Conservation (phyloP, 2,888 invertebrate species). For the Eulithis testata region DNA sequence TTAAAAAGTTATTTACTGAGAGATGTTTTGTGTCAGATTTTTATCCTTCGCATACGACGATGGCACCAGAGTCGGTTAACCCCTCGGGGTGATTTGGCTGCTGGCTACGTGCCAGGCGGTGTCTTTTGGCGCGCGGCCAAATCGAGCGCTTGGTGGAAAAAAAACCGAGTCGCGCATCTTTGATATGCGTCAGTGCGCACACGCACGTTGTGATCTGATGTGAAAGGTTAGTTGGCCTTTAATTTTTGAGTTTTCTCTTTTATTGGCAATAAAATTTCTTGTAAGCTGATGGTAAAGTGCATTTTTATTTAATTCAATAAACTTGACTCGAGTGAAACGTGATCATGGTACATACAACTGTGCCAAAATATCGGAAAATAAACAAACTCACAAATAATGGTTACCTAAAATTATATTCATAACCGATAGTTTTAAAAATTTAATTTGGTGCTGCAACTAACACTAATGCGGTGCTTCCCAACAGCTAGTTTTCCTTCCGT, state of each 20-base stretch:
- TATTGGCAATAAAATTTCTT: background rate
- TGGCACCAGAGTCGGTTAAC: constrained; percentile 42
- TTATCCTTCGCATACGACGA: constrained; percentile 34
- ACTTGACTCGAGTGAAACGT: too few relatives aligned
- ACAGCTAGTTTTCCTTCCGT: too few relatives aligned
- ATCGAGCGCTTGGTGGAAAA: constrained; percentile 73
- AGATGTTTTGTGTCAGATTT: background rate
- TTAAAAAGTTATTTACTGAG: background rate
- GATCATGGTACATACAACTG: too few relatives aligned
- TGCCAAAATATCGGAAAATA: too few relatives aligned
- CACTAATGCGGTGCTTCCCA: too few relatives aligned
- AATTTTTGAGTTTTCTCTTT: constrained; percentile 13
- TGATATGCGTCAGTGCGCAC: constrained; percentile 81
- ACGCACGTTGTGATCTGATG: constrained; percentile 53
- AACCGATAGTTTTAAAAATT: too few relatives aligned
- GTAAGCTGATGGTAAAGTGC: background rate
- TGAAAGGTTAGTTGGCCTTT: constrained; percentile 41
- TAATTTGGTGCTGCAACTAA: too few relatives aligned
- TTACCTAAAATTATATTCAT: too few relatives aligned
- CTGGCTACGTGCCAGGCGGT: constrained; percentile 75
- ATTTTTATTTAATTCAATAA: too few relatives aligned
- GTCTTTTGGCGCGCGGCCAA: constrained; percentile 76
- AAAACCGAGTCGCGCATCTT: constrained; percentile 82
- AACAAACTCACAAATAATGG: too few relatives aligned
- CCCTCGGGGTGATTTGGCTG: constrained; percentile 70